Conservation (phyloP, 2,888 invertebrate genomes). For the Hypselothyrea guttata region DNA sequence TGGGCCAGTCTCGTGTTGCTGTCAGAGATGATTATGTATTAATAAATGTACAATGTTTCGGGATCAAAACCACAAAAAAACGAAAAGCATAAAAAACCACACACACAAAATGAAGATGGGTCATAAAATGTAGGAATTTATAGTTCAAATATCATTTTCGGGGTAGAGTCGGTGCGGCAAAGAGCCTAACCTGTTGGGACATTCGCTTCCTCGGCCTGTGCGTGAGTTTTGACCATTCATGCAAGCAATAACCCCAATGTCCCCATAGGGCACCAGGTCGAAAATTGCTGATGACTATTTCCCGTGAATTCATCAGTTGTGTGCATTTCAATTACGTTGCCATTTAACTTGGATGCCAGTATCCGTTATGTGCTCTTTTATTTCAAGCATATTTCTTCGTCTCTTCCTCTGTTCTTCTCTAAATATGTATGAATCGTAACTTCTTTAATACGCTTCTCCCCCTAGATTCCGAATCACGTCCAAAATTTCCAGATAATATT, state of each 20-base stretch:
- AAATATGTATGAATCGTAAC: no score
- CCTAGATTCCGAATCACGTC: no score
- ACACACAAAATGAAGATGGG: conserved; percentile 19
- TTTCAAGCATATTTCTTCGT: no score
- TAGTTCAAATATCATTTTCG: conserved; percentile 68
- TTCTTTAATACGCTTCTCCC: no score
- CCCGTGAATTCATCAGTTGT: conserved; percentile 42
- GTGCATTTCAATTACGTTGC: conserved; percentile 41
- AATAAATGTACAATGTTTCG: conserved; percentile 68
- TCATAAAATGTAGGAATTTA: conserved; percentile 55
- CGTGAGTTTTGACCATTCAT: conserved; percentile 67
- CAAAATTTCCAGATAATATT: no score
- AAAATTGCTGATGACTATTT: conserved; percentile 26
- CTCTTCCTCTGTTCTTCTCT: no score
- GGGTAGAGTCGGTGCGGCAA: conserved; percentile 18
- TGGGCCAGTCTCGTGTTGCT: conserved; percentile 51
- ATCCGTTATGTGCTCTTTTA: no score
- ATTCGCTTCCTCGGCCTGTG: conserved; percentile 28
- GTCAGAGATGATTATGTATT: conserved; percentile 67
- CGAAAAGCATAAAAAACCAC: conserved; percentile 2
- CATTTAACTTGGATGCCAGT: conserved; percentile 30
- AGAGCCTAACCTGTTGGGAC: conserved; percentile 21
- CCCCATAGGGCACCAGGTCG: background rate
- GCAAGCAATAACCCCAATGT: conserved; percentile 3
- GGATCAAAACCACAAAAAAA: conserved; percentile 30